These are phyloP conservation scores for Ascidia mentula DNA, from an alignment of 23 tunicate genomes.

Conservation along the genomic window DNA sequence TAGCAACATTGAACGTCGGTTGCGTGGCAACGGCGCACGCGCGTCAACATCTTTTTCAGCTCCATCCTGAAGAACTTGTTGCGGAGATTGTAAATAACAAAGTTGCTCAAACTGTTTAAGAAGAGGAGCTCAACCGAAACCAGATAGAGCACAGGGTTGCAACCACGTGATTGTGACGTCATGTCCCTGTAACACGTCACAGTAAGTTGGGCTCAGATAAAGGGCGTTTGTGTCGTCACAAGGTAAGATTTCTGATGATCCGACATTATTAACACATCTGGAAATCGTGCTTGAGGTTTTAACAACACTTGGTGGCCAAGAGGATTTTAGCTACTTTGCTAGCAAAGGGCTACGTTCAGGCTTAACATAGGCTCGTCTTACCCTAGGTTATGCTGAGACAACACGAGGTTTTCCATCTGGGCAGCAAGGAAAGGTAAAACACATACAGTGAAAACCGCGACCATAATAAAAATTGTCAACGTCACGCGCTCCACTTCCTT, in stretches of 20 bases:
- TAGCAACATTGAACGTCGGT: not conserved
- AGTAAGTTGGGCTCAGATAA: not conserved
- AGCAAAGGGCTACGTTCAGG: not conserved
- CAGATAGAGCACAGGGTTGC: not conserved
- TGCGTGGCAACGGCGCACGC: too few relatives aligned
- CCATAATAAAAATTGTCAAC: not conserved
- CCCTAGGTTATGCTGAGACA: not conserved
- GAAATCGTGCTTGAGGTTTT: not conserved
- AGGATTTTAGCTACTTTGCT: too few relatives aligned
- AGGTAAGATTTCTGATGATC: too few relatives aligned
- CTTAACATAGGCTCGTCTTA: not conserved
- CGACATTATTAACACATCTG: not conserved
- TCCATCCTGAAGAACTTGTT: slow-evolving; percentile 12
- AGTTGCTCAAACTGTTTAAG: slow-evolving; percentile 20
- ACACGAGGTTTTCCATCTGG: slow-evolving; percentile 18
- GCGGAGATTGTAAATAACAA: slow-evolving; percentile 23
- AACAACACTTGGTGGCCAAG: too few relatives aligned
- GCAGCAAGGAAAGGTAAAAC: slow-evolving; percentile 36
- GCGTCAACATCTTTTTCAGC: not conserved
- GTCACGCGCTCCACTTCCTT: not conserved
- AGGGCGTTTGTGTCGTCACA: not conserved
- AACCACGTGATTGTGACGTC: slow-evolving; percentile 2
- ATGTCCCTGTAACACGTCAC: not conserved
- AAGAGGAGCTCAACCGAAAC: slow-evolving; percentile 14
- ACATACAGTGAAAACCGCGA: slow-evolving; percentile 25